Base-by-base conservation (phyloP, 2,113 vertebrate species). In the Callocephalon fimbriatum region DNA sequence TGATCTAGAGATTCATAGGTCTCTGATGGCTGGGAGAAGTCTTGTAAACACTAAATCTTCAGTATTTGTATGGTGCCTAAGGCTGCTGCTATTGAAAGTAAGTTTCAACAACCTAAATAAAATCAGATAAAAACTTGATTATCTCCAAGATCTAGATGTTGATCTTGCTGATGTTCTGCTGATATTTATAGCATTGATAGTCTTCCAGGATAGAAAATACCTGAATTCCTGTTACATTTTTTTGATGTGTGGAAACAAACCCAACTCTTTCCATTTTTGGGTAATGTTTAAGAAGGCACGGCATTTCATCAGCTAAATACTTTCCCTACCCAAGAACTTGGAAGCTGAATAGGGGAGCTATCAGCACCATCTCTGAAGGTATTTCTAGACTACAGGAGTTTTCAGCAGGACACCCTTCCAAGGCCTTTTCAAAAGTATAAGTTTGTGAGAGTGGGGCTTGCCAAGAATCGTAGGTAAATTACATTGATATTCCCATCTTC, bases 61-160 rank as follows among this genome's bases (percentile, higher is more conserved):
- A 22, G 0, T 71, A n/a, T 76, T 78, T 84, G 10, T 68, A 62
- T 1, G 2, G 8, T 13, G 42, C 12, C 9, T 59, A n/a, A 16
- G 56, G n/a, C 48, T 79, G 27, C 48, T 88, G 12, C 44, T 68
- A 3, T n/a, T 72, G 51, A 74, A 22, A 53, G 2, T 18, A 62
- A 66, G 8, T 51, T 91, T 87, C 8, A 51, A 56, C 21, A 76
- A 78, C 12, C 14, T 31, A n/a, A 80, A 70, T 61, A 50, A 93
- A 92, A 65, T 53, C 8, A 27, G 22, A 11, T 63, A 68, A 63
- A 67, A 74, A n/a, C 7, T 68, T 70, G 21, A n/a, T 76, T 90
- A 7, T 76, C 27, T 31, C 31, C 29, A 44, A 62, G 21, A 18
- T 45, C 17, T 16, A 18, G 7, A 1, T 74, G 15, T 38, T 89